A percentile compares a stretch with the other conserved stretches of the same genome.
phyloP scores from a whole-genome alignment of 2,888 invertebrate genomes.

The Phyllotreta cruciferae region DNA sequence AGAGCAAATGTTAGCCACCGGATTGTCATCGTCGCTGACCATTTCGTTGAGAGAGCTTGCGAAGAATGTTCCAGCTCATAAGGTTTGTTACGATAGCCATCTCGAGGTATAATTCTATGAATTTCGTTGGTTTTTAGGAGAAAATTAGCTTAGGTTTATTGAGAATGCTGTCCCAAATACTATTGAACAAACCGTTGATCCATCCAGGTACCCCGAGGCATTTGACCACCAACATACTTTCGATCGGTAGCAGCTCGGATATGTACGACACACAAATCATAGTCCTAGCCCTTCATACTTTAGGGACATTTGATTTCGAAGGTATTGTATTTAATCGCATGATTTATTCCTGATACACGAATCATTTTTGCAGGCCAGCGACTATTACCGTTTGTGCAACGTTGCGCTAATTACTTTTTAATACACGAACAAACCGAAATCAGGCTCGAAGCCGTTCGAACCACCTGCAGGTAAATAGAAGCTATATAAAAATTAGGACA shows the following conservation, averaged over 20 bases:
- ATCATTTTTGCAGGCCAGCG: conserved; percentile 84
- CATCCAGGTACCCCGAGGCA: conserved; percentile 82
- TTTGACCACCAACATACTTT: conserved; percentile 61
- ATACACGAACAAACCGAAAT: conserved; percentile 87
- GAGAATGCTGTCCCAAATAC: conserved; percentile 87
- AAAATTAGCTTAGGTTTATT: conserved; percentile 93
- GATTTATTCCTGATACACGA: not conserved
- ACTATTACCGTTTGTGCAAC: conserved; percentile 87
- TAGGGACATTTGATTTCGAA: conserved; percentile 87
- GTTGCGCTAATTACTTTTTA: conserved; percentile 91
- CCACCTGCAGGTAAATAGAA: conserved; percentile 69
- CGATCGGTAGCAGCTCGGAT: conserved; percentile 64
- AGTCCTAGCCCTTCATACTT: conserved; percentile 89
- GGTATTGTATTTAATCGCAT: conserved; percentile 51
- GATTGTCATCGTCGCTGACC: conserved; percentile 88
- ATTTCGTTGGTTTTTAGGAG: conserved; percentile 52
- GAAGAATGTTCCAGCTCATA: conserved; percentile 82
- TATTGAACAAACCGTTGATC: conserved; percentile 85
- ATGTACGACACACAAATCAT: conserved; percentile 79
- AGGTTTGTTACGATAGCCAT: conserved; percentile 50
- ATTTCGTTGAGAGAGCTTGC: conserved; percentile 91
- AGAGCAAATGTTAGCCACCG: conserved; percentile 91
- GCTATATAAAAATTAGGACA: no score
- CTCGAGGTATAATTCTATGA: not conserved
- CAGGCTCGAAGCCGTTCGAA: conserved; percentile 91